A percentile compares a stretch with the other conserved stretches of the same genome.
Evolutionary conservation across 2,888 invertebrate genomes (phyloP).

Genomic region (Conus canariensis): DNA sequence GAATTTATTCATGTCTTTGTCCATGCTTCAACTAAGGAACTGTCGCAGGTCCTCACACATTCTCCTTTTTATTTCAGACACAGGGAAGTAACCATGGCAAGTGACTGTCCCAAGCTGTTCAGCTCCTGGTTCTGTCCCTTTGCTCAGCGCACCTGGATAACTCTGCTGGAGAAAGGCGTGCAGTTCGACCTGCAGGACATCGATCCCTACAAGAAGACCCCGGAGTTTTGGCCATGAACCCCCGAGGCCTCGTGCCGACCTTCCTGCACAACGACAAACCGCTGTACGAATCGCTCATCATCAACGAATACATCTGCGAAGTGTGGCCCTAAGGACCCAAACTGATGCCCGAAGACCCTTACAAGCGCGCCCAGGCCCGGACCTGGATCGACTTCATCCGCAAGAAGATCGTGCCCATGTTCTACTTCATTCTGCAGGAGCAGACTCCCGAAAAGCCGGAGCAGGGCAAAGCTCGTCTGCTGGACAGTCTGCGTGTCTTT

Average conservation of each 20-base stretch:
- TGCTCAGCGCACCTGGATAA: slow-evolving; percentile 68
- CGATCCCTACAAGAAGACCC: slow-evolving; percentile 66
- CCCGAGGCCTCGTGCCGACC: slow-evolving; percentile 65
- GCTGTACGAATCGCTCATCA: slow-evolving; percentile 61
- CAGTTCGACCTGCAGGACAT: slow-evolving; percentile 63
- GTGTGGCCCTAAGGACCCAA: slow-evolving; percentile 46
- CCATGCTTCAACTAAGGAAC: no score
- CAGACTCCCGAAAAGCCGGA: slow-evolving; percentile 55
- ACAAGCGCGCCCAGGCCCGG: slow-evolving; percentile 58
- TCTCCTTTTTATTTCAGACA: no score
- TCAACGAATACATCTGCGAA: slow-evolving; percentile 68
- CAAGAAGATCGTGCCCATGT: slow-evolving; percentile 61
- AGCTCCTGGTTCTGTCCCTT: slow-evolving; percentile 69
- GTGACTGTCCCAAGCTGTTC: slow-evolving; percentile 53
- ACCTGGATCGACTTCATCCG: slow-evolving; percentile 63
- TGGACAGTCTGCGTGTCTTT: slow-evolving; percentile 53
- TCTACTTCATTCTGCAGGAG: slow-evolving; percentile 57
- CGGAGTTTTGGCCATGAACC: slow-evolving; percentile 66
- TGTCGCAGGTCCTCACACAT: no score
- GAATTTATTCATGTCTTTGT: no score
- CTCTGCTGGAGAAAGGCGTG: slow-evolving; percentile 62
- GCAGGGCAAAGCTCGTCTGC: slow-evolving; percentile 49
- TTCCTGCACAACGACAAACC: slow-evolving; percentile 56
- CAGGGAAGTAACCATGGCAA: background rate
- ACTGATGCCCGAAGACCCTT: slow-evolving; percentile 62